Percentiles rank a stretch among this genome's conserved stretches.
phyloP scores from a whole-genome alignment of 2,797 vertebrate genomes.

The Hipposideros larvatus region DNA sequence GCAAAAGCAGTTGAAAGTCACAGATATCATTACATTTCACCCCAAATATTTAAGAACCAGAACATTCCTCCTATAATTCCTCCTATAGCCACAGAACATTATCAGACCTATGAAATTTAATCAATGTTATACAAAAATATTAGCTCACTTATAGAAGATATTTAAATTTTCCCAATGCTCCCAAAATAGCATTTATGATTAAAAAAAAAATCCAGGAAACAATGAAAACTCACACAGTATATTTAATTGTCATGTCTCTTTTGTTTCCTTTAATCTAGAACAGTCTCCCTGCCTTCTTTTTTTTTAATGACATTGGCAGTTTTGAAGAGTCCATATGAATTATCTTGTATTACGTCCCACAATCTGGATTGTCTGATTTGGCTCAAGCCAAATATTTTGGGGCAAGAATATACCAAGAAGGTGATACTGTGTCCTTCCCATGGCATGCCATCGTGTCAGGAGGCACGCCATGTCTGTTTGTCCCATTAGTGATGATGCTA shows the following conservation, averaged over 20 bases:
- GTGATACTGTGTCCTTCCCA: not conserved
- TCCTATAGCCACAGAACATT: not conserved
- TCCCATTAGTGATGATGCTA: not conserved
- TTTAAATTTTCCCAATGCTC: not conserved
- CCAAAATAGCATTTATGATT: not conserved
- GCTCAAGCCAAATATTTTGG: not conserved
- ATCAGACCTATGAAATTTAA: slow-evolving; percentile 14
- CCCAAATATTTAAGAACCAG: slow-evolving; percentile 1
- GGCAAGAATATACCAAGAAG: not conserved
- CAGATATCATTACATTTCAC: not conserved
- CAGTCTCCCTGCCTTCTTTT: not conserved
- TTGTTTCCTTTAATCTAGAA: not conserved
- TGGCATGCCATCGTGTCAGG: no score
- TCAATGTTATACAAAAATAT: not conserved
- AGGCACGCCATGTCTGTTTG: not conserved
- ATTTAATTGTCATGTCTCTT: not conserved
- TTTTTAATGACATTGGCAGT: not conserved
- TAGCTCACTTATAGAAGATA: not conserved
- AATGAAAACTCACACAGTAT: not conserved
- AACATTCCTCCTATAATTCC: not conserved
- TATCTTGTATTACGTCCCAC: not conserved
- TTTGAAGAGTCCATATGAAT: not conserved
- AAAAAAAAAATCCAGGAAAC: not conserved
- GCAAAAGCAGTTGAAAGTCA: slow-evolving; percentile 41
- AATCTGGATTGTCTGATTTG: not conserved